Base-by-base conservation (phyloP, 2,888 invertebrate genomes). In the Eristalinus aeneus region DNA sequence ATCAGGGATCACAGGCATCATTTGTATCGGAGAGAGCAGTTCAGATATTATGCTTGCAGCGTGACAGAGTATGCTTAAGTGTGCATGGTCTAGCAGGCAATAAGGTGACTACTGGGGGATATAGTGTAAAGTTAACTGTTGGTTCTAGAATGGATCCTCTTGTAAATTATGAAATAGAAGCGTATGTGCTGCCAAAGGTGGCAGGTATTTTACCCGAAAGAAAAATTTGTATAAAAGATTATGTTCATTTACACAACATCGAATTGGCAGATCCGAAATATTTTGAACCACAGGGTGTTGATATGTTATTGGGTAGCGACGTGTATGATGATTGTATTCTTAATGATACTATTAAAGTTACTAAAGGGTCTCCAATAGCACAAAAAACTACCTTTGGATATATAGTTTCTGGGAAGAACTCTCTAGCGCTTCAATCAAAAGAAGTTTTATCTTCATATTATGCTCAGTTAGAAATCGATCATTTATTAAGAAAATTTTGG, bases 201-300 rank as follows among this genome's bases (percentile, higher is more conserved):
- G 23, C 54, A n/a, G 39, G 58, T 31, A 22, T 75, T 22, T 32
- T 75, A 39, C 74, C 65, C 0, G 65, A 65, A 23, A 75, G 22
- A 5, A 39, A 65, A 53, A 16, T 65, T n/a, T 31, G 2, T 20
- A 27, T 20, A 0, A 31, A 1, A 11, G 23, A 27, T 11, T 56
- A 16, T 56, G 53, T 1, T 0, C 64, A 73, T 63, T 34, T 63
- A 1, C 54, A 63, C 22, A 64, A 34, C n/a, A 54, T 76, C 46
- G 11, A 53, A 12, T 65, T 77, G 22, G 74, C 74, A 31, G 77
- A 81, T 60, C 77, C 64, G 20, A 69, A 11, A n/a, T 65, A 32
- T 68, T 73, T 72, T 61, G 76, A 32, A 60, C 85, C 36, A 31
- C 63, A 22, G n/a, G 63, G 31, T n/a, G n/a, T 39, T 71, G 75